Base-by-base conservation (phyloP, 1,140 invertebrate genomes). In the Hypsibius dujardini region DNA sequence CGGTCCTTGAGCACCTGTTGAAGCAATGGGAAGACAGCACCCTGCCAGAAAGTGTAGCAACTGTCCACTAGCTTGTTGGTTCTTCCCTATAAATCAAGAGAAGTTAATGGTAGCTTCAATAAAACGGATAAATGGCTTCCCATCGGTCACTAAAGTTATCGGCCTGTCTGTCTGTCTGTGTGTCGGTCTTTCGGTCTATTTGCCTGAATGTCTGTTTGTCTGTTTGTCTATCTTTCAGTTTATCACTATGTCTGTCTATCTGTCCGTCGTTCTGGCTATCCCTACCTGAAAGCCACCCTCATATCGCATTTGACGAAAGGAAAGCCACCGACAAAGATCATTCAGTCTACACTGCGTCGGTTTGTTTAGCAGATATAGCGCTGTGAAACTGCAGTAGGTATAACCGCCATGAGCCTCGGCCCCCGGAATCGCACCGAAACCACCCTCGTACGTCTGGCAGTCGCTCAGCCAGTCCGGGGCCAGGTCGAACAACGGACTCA, bases 1-100 rank as follows among this genome's bases (percentile, higher is more conserved):
- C 82, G 77, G 71, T 79, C 79, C 14, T 77, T 76, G 46, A 88
- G 77, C 59, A 84, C 80, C 50, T 82, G 80, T 74, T 87, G 83
- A 2, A 90, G 83, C 0, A 89, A 76, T 56, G 91, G 89, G 78
- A 97, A 92, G 50, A 87, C 84, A 47, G 88, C 93, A 46, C 91
- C 92, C 82, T 95, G 91, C 95, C 95, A 98, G 82, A 97, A 98
- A 1, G 92, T 95, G 79, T 99, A 99, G 81, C 95, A 99, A 2
- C 89, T 89, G 83, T 99, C 95, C 1, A 98, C 95, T 71, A 98
- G 80, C 83, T 99, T 99, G 80, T 98, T 98, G 1, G 95, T 96
- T 76, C 95, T 83, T 3, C 81, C 82, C 74, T 83, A 71, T 40
- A 76, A 73, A 1, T 47, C 59, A 73, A 73, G 14, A 28, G 7